phyloP scores from a whole-genome alignment of 2,888 invertebrate genomes.

The Epinotia brunnichana region DNA sequence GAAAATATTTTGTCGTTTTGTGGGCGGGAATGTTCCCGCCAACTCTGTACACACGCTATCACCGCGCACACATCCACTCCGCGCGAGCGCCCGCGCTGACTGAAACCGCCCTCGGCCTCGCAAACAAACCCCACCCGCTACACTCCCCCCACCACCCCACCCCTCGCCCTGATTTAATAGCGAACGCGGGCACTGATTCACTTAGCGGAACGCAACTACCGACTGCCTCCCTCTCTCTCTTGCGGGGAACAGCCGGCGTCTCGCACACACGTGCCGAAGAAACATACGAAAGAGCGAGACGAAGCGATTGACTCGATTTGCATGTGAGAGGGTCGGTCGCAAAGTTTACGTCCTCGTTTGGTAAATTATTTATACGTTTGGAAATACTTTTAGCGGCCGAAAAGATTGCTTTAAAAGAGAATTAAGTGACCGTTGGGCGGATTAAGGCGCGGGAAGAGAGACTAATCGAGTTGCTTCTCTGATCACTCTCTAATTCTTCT shows the following conservation, averaged over 20 bases:
- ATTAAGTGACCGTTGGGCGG: slow-evolving; percentile 72
- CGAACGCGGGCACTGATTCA: slow-evolving; percentile 83
- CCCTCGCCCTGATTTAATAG: slow-evolving; percentile 83
- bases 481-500: slow-evolving; percentile 38
- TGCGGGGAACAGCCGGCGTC: slow-evolving; percentile 53
- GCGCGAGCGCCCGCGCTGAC: slow-evolving; percentile 54
- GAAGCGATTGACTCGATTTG: slow-evolving; percentile 81
- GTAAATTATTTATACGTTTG: slow-evolving; percentile 83
- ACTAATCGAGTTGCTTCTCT: slow-evolving; percentile 63
- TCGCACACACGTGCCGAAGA: slow-evolving; percentile 53
- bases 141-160: slow-evolving; percentile 74
- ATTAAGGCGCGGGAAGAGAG: slow-evolving; percentile 58
- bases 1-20: slow-evolving; percentile 81
- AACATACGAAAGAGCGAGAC: slow-evolving; percentile 68
- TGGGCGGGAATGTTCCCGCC: slow-evolving; percentile 82
- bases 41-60: slow-evolving; percentile 74
- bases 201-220: slow-evolving; percentile 82
- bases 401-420: slow-evolving; percentile 77
- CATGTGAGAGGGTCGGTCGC: slow-evolving; percentile 74
- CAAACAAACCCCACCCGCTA: slow-evolving; percentile 83
- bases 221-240: slow-evolving; percentile 71
- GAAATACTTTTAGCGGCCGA: slow-evolving; percentile 79
- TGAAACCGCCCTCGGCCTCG: slow-evolving; percentile 77
- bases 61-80: slow-evolving; percentile 73
- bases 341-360: slow-evolving; percentile 83